These are phyloP conservation scores for Habrosyne pyritoides DNA, from an alignment of 2,888 invertebrate species.

Conservation along the genomic window DNA sequence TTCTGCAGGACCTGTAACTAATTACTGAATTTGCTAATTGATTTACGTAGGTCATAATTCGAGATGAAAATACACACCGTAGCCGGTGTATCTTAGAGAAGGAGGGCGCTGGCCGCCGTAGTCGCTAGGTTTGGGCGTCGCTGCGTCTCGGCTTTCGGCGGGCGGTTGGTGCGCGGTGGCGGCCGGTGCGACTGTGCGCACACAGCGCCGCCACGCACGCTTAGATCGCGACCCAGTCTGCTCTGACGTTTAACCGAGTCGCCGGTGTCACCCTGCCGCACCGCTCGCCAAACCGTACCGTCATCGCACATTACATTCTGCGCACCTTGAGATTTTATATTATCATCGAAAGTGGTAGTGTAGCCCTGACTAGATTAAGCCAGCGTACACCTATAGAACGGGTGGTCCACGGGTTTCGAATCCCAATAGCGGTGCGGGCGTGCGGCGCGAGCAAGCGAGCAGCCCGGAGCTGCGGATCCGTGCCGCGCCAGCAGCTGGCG, in stretches of 20 bases:
- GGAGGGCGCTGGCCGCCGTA: slow-evolving; percentile 70
- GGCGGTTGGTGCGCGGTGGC: slow-evolving; percentile 69
- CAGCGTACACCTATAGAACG: slow-evolving; percentile 25
- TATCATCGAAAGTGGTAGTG: slow-evolving; percentile 39
- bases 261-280: slow-evolving; percentile 70
- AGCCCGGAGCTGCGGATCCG: slow-evolving; percentile 39
- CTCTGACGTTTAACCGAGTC: slow-evolving; percentile 76
- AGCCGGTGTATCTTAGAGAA: slow-evolving; percentile 35
- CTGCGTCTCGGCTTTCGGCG: slow-evolving; percentile 79
- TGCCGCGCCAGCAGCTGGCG: slow-evolving; percentile 67
- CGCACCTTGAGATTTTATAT: slow-evolving; percentile 56
- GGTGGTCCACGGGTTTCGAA: slow-evolving; percentile 25
- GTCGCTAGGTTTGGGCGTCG: slow-evolving; percentile 80
- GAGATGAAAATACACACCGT: slow-evolving; percentile 22
- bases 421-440: slow-evolving; percentile 34
- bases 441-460: slow-evolving; percentile 45
- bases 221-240: slow-evolving; percentile 79
- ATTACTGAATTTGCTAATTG: slow-evolving; percentile 19
- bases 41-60: slow-evolving; percentile 1
- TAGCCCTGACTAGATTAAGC: slow-evolving; percentile 34
- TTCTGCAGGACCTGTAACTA: slow-evolving; percentile 23
- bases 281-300: slow-evolving; percentile 52
- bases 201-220: slow-evolving; percentile 75
- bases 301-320: slow-evolving; percentile 58
- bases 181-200: slow-evolving; percentile 73